Base-by-base conservation (phyloP, 2,113 vertebrate species). In the Paradoxurus hermaphroditus region DNA sequence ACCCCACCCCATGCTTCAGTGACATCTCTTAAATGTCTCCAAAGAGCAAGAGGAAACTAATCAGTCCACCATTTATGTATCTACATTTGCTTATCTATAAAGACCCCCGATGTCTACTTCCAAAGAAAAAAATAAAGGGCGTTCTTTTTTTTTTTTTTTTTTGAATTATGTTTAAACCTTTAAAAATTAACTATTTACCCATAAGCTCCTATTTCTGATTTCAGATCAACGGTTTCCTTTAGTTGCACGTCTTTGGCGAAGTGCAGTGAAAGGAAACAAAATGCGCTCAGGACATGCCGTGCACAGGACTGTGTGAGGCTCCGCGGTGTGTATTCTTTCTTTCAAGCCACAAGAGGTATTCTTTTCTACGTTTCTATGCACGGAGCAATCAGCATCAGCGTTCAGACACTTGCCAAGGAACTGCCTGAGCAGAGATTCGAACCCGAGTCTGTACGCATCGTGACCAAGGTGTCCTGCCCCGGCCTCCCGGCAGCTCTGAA, bases 271-370 rank as follows among this genome's bases (percentile, higher is more conserved):
- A 27, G 63, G 77, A 84, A 36, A 21, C 5, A 14, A 73, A 39
- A 39, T 4, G 3, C 8, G 34, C n/a, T 23, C 34, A 85, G n/a
- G 21, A 10, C 9, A 0, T 0, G 1, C 13, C 3, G 1, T 10
- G 0, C 0, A 4, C 39, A 31, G 46, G 63, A 15, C 3, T 1
- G 1, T 8, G 2, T 39, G 34, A 14, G 87, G 1, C 29, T 73
- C 46, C 53, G 3, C 3, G 7, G 5, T 2, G 7, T 1, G 0
- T 7, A 10, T 44, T 23, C 23, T 46, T 92, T 44, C 23, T 59
- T 27, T 85, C 15, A 63, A 68, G 78, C 18, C 0, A 0, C 41
- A 41, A 1, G 36, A 44, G 51, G 15, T 31, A 34, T 5, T 86
- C 65, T 56, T 51, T 39, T 5, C 49, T 75, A 27, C 18, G 1